A percentile compares a stretch with the other conserved stretches of the same genome.
phyloP scores from a whole-genome alignment of 2,888 invertebrate species.

The Lampropteryx suffumata region DNA sequence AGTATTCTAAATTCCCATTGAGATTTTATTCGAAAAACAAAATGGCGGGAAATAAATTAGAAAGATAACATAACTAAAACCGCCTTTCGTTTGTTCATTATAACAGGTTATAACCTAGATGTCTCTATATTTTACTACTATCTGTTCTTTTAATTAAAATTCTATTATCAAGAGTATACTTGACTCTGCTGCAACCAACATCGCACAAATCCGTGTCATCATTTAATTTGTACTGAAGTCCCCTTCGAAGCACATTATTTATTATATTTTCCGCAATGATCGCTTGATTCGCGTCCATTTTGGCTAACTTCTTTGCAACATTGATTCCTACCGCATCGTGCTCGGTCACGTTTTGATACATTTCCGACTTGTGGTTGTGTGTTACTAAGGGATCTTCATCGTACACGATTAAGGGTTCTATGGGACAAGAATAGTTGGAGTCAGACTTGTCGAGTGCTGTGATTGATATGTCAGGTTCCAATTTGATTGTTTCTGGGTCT shows the following conservation, averaged over 20 bases:
- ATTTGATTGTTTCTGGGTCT: background rate
- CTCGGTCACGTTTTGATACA: conserved; percentile 23
- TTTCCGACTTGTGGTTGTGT: background rate
- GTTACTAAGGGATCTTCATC: background rate
- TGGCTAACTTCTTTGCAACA: conserved; percentile 34
- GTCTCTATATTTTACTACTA: background rate
- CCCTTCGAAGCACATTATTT: conserved; percentile 33
- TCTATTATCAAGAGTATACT: conserved; percentile 5
- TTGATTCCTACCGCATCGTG: conserved; percentile 36
- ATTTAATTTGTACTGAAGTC: conserved; percentile 30
- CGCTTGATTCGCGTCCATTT: conserved; percentile 34
- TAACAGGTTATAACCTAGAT: too few species aligned
- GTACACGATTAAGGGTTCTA: background rate
- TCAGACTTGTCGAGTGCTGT: background rate
- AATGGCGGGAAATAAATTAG: too few species aligned
- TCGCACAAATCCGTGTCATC: conserved; percentile 37
- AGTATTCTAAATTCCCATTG: too few species aligned
- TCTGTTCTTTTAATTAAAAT: conserved; percentile 1
- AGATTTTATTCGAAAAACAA: too few species aligned
- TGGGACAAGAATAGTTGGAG: background rate
- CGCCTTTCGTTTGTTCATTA: too few species aligned
- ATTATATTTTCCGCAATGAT: conserved; percentile 38
- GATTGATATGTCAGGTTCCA: background rate
- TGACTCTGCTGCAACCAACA: conserved; percentile 9
- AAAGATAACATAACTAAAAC: too few species aligned